These are phyloP conservation scores for Dromaius novaehollandiae DNA, from an alignment of 2,113 vertebrate genomes.

Conservation along the genomic window DNA sequence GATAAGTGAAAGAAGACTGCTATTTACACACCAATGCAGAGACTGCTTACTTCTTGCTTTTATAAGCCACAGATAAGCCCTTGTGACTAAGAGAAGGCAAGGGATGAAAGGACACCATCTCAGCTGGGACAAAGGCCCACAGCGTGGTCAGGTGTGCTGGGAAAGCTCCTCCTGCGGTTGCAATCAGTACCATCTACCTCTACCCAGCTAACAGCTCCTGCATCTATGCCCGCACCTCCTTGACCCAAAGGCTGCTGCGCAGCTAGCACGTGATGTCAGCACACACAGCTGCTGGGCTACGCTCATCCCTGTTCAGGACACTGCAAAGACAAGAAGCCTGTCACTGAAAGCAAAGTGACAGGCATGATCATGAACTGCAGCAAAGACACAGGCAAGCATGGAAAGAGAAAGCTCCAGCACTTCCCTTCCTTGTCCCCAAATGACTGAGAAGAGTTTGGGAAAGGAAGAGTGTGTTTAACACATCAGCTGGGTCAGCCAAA, in stretches of 20 bases:
- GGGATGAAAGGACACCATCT: background rate
- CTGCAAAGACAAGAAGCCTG: background rate
- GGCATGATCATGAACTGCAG: background rate
- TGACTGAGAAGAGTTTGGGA: background rate
- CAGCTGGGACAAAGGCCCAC: background rate
- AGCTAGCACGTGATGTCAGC: no score
- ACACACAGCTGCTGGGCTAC: background rate
- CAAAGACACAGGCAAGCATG: background rate
- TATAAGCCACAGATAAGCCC: background rate
- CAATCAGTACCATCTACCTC: background rate
- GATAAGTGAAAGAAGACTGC: rapidly evolving
- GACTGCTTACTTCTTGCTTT: background rate
- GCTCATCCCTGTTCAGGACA: background rate
- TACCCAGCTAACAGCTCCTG: background rate
- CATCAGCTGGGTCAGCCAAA: background rate
- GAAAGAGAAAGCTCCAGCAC: background rate
- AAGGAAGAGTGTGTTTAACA: background rate
- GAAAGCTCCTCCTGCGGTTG: background rate
- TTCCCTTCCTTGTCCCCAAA: background rate
- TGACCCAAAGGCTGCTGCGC: background rate
- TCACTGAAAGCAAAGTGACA: background rate
- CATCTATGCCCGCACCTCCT: background rate
- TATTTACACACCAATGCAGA: rapidly evolving
- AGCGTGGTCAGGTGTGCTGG: background rate
- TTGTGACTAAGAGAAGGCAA: background rate